Evolutionary conservation across 2,113 vertebrate species (phyloP), one percentile per base, ranked within the genome.

Genomic region (Narcine bancroftii): DNA sequence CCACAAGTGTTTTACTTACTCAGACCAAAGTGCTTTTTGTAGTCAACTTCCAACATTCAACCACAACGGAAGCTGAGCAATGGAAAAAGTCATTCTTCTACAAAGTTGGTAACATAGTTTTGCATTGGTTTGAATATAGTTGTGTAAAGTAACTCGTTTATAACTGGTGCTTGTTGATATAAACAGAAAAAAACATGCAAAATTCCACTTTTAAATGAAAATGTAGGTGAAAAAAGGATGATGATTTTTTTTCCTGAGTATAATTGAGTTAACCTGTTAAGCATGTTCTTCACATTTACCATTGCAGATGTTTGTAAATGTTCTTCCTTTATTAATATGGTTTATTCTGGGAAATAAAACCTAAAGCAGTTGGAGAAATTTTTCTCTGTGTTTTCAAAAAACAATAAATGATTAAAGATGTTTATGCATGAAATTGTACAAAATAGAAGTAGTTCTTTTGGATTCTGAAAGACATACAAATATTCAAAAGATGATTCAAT

Each of bases 341-440:
- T 13, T 17, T 87, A n/a, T 87, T 60, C 33, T 63, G 81, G 13
- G 24, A 29, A 36, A 69, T 47, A 91, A 91, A 69, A 66, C 9
- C 71, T 42, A 45, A 71, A n/a, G 45, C 42, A 71, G 45, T 39
- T 15, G 24, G 26, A 91, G 39, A 69, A 91, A n/a, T 71, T 69
- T 24, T 89, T 87, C 56, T 65, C 63, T 42, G 66, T 91, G 89
- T 71, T 47, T 65, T 91, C 89, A 91, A 91, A 89, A 42, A 63
- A 47, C 81, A 83, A 47, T 26, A 69, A 91, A 26, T 69, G 65
- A 91, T 45, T 91, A 91, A 91, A 91, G 17, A 10, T 39, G 65
- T 36, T 60, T 65, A 65, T 89, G 47, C 19, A 89, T 65, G 6
- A 65, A 65, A 65, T 89, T 89, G 19, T 89, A 89, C 56, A 89